phyloP scores from a whole-genome alignment of 35 echinoderm and acorn worm species.

The Heliocidaris erythrogramma region DNA sequence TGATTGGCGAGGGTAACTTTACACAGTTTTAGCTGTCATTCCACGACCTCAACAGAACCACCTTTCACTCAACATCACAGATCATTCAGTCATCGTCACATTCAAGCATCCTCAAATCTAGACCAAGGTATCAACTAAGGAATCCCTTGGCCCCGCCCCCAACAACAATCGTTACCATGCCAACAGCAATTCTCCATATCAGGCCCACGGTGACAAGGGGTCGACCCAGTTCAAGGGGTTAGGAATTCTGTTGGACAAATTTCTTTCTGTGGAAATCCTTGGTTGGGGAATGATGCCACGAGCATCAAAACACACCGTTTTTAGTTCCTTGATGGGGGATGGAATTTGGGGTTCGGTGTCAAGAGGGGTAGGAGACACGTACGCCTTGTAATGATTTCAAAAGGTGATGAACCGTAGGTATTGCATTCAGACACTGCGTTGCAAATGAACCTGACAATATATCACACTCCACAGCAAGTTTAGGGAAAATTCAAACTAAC shows the following conservation, averaged over 20 bases:
- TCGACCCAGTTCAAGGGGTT: conserved; percentile 17
- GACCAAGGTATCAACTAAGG: conserved; percentile 9
- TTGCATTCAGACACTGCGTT: background rate
- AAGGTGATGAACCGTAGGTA: background rate
- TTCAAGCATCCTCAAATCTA: conserved; percentile 13
- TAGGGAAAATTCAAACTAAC: background rate
- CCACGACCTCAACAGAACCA: background rate
- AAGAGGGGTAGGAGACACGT: background rate
- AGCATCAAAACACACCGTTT: conserved; percentile 21
- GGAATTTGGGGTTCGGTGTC: background rate
- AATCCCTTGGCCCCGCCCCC: background rate
- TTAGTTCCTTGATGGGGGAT: background rate
- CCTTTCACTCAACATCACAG: background rate
- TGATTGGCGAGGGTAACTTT: too few species aligned
- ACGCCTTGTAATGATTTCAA: background rate
- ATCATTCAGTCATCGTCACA: background rate
- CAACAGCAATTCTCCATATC: background rate
- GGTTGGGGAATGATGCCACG: background rate
- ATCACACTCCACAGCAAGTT: background rate
- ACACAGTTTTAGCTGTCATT: background rate
- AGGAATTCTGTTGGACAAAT: conserved; percentile 27
- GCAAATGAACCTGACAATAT: background rate
- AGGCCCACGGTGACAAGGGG: background rate
- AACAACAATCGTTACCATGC: conserved; percentile 9
- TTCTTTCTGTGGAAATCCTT: background rate